These are phyloP conservation scores for Falco rusticolus DNA, from an alignment of 2,797 vertebrate genomes.

Conservation along the genomic window DNA sequence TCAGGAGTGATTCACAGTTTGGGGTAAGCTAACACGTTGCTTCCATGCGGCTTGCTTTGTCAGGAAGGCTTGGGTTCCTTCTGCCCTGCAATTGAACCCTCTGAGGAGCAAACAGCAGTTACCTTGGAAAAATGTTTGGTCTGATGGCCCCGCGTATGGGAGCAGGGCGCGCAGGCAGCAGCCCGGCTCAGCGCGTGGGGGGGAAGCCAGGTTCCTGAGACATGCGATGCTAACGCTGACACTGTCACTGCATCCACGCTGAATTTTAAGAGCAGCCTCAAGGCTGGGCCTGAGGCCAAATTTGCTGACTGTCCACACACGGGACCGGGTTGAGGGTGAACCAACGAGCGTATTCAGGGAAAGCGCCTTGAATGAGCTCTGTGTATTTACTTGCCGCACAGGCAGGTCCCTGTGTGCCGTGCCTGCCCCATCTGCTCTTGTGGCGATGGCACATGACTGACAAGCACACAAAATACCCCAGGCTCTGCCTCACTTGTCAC, in stretches of 20 bases:
- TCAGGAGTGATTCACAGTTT: background rate
- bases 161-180: accelerated
- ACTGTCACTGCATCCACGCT: background rate
- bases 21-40: background rate
- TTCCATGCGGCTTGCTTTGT: background rate
- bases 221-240: background rate
- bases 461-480: constrained; percentile 36
- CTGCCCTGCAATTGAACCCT: background rate
- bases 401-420: constrained; percentile 41
- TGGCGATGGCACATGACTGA: constrained; percentile 31
- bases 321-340: constrained; percentile 37
- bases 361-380: constrained; percentile 21
- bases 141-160: accelerated
- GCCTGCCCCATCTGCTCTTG: constrained; percentile 66
- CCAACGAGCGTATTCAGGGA: background rate
- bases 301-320: background rate
- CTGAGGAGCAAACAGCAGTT: background rate
- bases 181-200: accelerated
- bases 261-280: constrained; percentile 68
- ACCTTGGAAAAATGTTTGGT: background rate
- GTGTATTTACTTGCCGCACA: background rate
- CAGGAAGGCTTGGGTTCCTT: background rate
- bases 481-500: constrained; percentile 42
- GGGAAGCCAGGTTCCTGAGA: background rate
- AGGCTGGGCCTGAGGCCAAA: constrained; percentile 69